Evolutionary conservation across 1,140 invertebrate genomes (phyloP), one percentile per base, ranked within the genome.

Genomic region (Leptinotarsa texana): DNA sequence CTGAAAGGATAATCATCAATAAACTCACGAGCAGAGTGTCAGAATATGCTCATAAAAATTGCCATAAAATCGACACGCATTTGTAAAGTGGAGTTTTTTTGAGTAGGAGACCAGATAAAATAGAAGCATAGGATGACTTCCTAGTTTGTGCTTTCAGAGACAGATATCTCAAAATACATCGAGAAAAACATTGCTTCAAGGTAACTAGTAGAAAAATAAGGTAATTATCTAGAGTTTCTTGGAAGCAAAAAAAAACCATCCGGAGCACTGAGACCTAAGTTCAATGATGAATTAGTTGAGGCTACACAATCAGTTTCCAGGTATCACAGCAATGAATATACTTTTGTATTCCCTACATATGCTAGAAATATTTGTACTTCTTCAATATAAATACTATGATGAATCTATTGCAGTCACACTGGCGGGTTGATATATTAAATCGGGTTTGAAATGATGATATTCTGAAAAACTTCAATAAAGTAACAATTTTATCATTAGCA

Each of bases 401-500:
- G n/a, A 63, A 82, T 61, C 63, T 78, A 57, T 57, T 83, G 8
- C 48, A 77, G 24, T 67, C 70, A 74, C 73, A 75, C 22, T 83
- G 77, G 79, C 24, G 63, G n/a, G 77, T 73, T 68, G 77, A 80
- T 27, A 70, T 80, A 67, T 80, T 78, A 15, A 77, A 51, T 57
- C 78, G 81, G 72, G 81, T 82, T 6, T 69, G 73, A 8, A 69
- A 72, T 48, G 79, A 83, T 75, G n/a, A n/a, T n/a, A 49, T 84
- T 22, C 71, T 71, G 47, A 84, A 82, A 21, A 84, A 84, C 74
- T 83, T 71, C 74, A 83, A 83, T 68, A 82, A 83, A 69, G 63
- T 82, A 69, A 84, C 80, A 27, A 83, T 84, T 33, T 74, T 84
- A 13, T 82, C 82, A n/a, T 77, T 84, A 24, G 83, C 82, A 13